Evolutionary conservation across 2,888 invertebrate species (phyloP), one percentile per base, ranked within the genome.

Genomic region (Cylloceria caligata): DNA sequence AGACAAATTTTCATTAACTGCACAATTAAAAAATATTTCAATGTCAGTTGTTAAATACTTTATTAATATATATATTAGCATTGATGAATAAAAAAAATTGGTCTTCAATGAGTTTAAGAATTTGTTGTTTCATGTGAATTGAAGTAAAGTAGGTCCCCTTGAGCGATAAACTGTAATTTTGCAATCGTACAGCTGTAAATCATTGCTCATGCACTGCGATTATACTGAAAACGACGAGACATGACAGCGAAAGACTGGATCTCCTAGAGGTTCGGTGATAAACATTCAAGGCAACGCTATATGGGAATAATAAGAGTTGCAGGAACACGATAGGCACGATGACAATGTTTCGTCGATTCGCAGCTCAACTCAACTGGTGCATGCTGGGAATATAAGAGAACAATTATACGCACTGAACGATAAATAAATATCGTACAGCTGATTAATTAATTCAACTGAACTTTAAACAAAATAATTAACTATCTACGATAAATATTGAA

Each of bases 181-280:
- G 34, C 60, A 60, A 60, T 60, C 13, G 72, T 72, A 34, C 60
- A 13, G 16, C n/a, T 39, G 49, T 45, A 21, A 67, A 76, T 27
- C 19, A 67, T 67, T 64, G 57, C n/a, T 60, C 82, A 82, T 82
- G 82, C 82, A 82, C 82, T 79, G 75, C 67, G 27, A 16, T 39
- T 55, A 19, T 69, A 52, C 42, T 52, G 67, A 52, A 57, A 57
- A 75, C 24, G 39, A 69, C 71, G 39, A 6, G 52, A 55, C 34
- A 49, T 47, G 47, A 71, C 74, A 55, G 57, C 65, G 52, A 71
- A 71, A 55, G 49, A 36, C 67, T 36, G 60, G 67, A 77, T 68
- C 68, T 72, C 81, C 76, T 76, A 67, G 52, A 80, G 64, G 27
- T 67, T 81, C 75, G 71, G 57, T 49, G 71, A 45, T 45, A 67